Conservation (phyloP, 2,113 vertebrate species). For the Delphinus delphis region DNA sequence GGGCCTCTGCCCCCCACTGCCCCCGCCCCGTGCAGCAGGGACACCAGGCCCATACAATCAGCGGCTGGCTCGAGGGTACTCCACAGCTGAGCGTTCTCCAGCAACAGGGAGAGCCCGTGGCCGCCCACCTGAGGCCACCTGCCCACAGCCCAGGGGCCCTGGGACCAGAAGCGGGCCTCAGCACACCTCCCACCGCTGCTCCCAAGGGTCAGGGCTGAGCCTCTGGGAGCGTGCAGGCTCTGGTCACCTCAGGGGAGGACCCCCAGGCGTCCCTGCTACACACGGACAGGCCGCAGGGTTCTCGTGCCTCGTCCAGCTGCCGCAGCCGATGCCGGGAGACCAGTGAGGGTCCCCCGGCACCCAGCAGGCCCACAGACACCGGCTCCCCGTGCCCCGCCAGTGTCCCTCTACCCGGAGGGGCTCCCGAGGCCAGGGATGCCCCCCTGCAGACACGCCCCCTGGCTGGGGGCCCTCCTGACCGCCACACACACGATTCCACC, state of each 20-base stretch:
- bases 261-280: not conserved
- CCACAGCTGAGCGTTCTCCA: not conserved
- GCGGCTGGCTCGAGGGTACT: not conserved
- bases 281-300: not conserved
- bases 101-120: fast-evolving
- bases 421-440: not conserved
- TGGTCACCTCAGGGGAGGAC: not conserved
- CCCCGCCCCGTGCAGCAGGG: not conserved
- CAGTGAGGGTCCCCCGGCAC: not conserved
- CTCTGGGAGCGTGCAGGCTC: not conserved
- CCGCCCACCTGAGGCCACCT: fast-evolving
- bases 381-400: fast-evolving
- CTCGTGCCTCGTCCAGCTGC: not conserved
- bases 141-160: not conserved
- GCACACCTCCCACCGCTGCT: not conserved
- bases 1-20: not conserved
- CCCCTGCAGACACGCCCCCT: not conserved
- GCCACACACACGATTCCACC: not conserved
- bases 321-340: not conserved
- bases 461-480: not conserved
- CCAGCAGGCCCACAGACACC: not conserved
- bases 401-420: not conserved
- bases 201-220: not conserved
- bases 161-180: not conserved
- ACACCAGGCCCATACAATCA: fast-evolving